These are phyloP conservation scores for Gadopsis bispinosus DNA, from an alignment of 2,797 vertebrate species.

Conservation along the genomic window DNA sequence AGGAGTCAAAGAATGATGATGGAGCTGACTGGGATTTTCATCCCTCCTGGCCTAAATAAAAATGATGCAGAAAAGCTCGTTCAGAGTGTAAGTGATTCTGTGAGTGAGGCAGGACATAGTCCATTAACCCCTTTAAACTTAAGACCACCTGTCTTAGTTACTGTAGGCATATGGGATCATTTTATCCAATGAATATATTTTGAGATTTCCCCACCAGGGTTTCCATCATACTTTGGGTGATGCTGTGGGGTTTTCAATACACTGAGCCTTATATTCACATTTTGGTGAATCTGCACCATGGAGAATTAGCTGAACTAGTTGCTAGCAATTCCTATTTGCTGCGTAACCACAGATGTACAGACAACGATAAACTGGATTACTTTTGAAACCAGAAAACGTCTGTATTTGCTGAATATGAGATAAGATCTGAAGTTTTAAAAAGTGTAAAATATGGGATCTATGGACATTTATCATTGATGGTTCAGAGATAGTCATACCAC, in stretches of 20 bases:
- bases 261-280: conserved; percentile 2
- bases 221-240: conserved; percentile 16
- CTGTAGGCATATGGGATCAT: background rate
- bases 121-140: conserved; percentile 18
- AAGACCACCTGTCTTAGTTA: background rate
- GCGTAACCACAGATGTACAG: background rate
- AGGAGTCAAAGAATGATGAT: background rate
- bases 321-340: background rate
- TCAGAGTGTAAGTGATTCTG: conserved; percentile 6
- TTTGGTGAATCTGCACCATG: background rate
- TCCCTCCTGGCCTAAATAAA: conserved; percentile 15
- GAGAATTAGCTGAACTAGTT: background rate
- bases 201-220: conserved; percentile 13
- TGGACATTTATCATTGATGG: background rate
- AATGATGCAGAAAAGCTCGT: conserved; percentile 14
- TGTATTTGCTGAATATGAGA: background rate
- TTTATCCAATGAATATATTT: conserved; percentile 4
- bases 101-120: background rate
- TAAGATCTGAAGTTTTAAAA: background rate
- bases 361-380: background rate
- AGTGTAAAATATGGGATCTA: background rate
- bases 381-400: background rate
- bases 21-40: conserved; percentile 11
- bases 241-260: background rate
- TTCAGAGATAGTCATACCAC: background rate